Conservation (phyloP, 2,113 vertebrate species). For the Chaetura pelagica region DNA sequence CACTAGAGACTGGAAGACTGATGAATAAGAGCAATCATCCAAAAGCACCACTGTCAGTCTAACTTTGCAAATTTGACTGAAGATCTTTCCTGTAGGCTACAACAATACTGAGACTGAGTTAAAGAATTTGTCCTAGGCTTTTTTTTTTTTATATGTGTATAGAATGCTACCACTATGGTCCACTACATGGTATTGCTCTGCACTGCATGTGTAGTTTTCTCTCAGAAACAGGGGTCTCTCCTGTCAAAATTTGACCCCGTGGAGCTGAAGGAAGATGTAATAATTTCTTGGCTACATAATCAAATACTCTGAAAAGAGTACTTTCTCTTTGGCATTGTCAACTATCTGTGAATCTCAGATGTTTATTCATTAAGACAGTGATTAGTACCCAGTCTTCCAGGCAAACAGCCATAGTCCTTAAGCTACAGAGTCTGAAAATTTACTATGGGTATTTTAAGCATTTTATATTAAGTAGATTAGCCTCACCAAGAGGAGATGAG, state of each 20-base stretch:
- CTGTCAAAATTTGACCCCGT: not conserved
- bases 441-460: constrained; percentile 22
- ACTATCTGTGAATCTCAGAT: constrained; percentile 20
- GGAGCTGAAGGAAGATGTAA: not conserved
- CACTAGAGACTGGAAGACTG: constrained; percentile 15
- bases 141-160: not conserved
- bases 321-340: not conserved
- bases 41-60: constrained; percentile 55
- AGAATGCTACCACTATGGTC: not conserved
- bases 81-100: constrained; percentile 63
- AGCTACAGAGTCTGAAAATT: constrained; percentile 2
- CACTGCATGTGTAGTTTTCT: not conserved
- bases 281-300: not conserved
- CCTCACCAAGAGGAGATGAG: not conserved
- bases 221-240: not conserved
- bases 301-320: not conserved
- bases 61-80: constrained; percentile 12
- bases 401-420: not conserved
- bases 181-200: not conserved
- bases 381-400: constrained; percentile 32
- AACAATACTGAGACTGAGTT: constrained; percentile 6
- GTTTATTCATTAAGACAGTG: constrained; percentile 37
- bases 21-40: constrained; percentile 62
- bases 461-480: constrained; percentile 50
- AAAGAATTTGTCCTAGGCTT: constrained; percentile 12